Base-by-base conservation (phyloP, 2,113 vertebrate species). In the Synodontis membranacea region DNA sequence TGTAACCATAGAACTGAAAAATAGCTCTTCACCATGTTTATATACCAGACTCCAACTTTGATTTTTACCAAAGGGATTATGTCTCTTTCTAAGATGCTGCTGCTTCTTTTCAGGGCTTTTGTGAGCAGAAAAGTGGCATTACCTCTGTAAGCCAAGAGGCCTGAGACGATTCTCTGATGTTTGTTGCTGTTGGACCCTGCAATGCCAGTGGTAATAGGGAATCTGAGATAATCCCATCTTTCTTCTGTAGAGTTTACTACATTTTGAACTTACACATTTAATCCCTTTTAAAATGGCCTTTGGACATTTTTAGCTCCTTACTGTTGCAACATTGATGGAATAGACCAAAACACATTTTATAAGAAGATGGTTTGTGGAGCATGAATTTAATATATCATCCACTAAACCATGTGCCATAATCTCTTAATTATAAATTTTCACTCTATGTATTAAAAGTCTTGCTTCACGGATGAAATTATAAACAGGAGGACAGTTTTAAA, bases 251-350 rank as follows among this genome's bases (percentile, higher is more conserved):
- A 90, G 79, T 86, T 88, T 76, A 87, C 87, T 82, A 86, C 54
- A 86, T 86, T 83, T 91, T 86, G 83, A 85, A 90, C 86, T 85
- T 87, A 89, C 87, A 91, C 86, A 81, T 84, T 89, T 88, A 90
- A 91, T 91, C 86, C 89, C 80, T 90, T 86, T 86, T 88, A 88
- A 89, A 89, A 86, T 75, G 87, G 64, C 84, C 88, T 86, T 80
- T 88, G 86, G 89, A 84, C 84, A 88, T 88, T 89, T 89, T 87
- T 86, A 92, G 88, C 84, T 78, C 84, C 84, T 89, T 74, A 70
- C 86, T 86, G 74, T 66, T 81, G 84, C 82, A 82, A 76, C 86
- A 88, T 62, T 80, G 39, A 56, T 76, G 54, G 76, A 83, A 68
- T 81, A 84, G 75, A 46, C 86, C 82, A 87, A 86, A 80, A 87